A percentile compares a stretch with the other conserved stretches of the same genome.
phyloP scores from a whole-genome alignment of 2,797 vertebrate genomes.

The Pitangus sulphuratus region DNA sequence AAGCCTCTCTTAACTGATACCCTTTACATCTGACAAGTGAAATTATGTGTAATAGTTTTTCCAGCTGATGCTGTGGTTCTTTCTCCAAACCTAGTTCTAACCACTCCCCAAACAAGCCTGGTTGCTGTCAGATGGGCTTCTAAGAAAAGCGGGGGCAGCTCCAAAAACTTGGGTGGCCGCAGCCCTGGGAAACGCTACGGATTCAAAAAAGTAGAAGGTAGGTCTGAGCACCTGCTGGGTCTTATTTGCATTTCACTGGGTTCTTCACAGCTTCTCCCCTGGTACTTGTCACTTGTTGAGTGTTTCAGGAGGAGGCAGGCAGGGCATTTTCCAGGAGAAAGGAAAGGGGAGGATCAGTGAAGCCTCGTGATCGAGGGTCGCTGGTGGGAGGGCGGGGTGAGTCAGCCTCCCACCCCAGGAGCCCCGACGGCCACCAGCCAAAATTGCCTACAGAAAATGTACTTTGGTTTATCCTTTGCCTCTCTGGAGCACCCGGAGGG shows the following conservation, averaged over 20 bases:
- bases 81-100: slow-evolving; percentile 41
- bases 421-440: accelerated
- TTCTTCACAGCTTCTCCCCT: neutral
- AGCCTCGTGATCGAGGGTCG: accelerated
- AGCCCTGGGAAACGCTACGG: slow-evolving; percentile 87
- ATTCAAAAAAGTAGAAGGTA: slow-evolving; percentile 89
- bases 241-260: neutral
- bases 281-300: accelerated
- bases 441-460: neutral
- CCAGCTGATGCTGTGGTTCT: neutral
- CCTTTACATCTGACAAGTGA: neutral
- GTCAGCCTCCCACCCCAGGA: neutral
- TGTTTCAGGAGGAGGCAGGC: neutral
- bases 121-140: slow-evolving; percentile 83
- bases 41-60: accelerated
- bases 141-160: slow-evolving; percentile 88
- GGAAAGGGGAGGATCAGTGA: neutral
- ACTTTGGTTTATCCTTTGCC: neutral
- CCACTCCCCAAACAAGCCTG: slow-evolving; percentile 48
- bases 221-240: neutral
- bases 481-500: neutral
- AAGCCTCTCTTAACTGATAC: neutral
- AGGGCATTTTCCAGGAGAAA: neutral
- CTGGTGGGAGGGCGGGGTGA: neutral
- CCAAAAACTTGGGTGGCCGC: slow-evolving; percentile 88